These are phyloP conservation scores for Hymenochirus boettgeri DNA, from an alignment of 2,113 vertebrate species.

Conservation along the genomic window DNA sequence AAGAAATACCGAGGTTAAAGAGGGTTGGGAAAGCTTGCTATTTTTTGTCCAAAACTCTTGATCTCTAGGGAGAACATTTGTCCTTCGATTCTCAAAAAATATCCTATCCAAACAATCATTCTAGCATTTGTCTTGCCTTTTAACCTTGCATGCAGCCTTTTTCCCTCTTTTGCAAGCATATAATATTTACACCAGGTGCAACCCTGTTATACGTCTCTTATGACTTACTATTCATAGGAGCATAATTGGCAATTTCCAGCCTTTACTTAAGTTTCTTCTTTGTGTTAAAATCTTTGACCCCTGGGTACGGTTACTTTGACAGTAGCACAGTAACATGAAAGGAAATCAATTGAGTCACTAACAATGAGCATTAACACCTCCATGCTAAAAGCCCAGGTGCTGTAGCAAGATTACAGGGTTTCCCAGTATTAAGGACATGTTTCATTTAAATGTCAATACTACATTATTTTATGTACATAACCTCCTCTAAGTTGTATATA, in stretches of 20 bases:
- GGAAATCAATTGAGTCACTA: conserved; percentile 56
- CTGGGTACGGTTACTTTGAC: conserved; percentile 40
- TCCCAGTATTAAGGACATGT: conserved; percentile 5
- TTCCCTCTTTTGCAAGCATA: conserved; percentile 29
- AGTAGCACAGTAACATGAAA: conserved; percentile 47
- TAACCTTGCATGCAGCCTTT: conserved; percentile 40
- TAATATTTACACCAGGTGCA: conserved; percentile 62
- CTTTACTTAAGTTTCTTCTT: conserved; percentile 46
- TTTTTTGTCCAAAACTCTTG: conserved; percentile 28
- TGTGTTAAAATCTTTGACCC: conserved; percentile 49
- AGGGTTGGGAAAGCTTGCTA: conserved; percentile 23
- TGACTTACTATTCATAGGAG: conserved; percentile 41
- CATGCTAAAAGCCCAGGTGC: conserved; percentile 44
- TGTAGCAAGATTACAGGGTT: conserved; percentile 32
- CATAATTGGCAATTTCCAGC: conserved; percentile 48
- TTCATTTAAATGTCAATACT: not conserved
- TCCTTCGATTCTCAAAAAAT: conserved; percentile 10
- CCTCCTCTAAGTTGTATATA: conserved; percentile 16
- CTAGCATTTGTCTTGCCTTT: conserved; percentile 41
- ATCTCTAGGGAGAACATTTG: conserved; percentile 42
- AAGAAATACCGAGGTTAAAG: conserved; percentile 35
- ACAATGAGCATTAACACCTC: conserved; percentile 50
- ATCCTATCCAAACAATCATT: conserved; percentile 40
- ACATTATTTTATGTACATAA: conserved; percentile 18
- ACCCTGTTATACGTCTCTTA: conserved; percentile 42